Evolutionary conservation across 2,797 vertebrate species (phyloP), one percentile per base, ranked within the genome.

Genomic region (Sphenopsis melanotis): DNA sequence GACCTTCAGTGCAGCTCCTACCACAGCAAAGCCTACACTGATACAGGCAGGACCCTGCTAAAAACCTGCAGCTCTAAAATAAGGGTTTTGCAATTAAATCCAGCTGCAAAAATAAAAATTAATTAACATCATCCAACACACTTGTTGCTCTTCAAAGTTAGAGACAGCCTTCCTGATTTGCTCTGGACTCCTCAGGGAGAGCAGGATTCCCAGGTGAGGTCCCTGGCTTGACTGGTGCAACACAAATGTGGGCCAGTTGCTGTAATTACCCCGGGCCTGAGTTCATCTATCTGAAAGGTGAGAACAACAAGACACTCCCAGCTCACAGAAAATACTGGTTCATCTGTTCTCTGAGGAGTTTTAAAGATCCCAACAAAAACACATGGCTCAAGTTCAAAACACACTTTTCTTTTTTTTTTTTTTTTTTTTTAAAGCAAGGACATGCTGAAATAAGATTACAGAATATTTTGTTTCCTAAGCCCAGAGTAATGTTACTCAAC

Each of bases 11-110:
- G 10, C 74, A 34, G 63, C 16, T 77, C 50, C 2, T 3, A 6
- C 26, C 0, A 0, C 17, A 23, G 66, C 60, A 37, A 47, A 71
- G 10, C 44, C 12, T 0, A 1, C 15, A 0, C 0, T 1, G n/a
- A 36, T 1, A 49, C 4, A 27, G 59, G 18, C 56, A 47, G 24
- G 10, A 8, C 41, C 29, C 4, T 3, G 24, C 14, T 46, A 32
- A 41, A 76, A 4, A 42, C 32, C 56, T 15, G 4, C 36, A 42
- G 7, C 8, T 49, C 63, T 50, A n/a, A 77, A 85, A 10, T 3
- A 30, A 64, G 15, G 37, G 23, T 34, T 24, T 30, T 52, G 39
- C 71, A 50, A 87, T 32, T 80, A 52, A 83, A 66, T 3, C 15
- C 27, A 74, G 39, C 11, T 18, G 32, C 8, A 66, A 68, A 85